Percentiles rank a stretch among this genome's conserved stretches.
These are phyloP conservation scores for Archocentrus centrarchus DNA, from an alignment of 2,113 vertebrate species.

Conservation along the genomic window DNA sequence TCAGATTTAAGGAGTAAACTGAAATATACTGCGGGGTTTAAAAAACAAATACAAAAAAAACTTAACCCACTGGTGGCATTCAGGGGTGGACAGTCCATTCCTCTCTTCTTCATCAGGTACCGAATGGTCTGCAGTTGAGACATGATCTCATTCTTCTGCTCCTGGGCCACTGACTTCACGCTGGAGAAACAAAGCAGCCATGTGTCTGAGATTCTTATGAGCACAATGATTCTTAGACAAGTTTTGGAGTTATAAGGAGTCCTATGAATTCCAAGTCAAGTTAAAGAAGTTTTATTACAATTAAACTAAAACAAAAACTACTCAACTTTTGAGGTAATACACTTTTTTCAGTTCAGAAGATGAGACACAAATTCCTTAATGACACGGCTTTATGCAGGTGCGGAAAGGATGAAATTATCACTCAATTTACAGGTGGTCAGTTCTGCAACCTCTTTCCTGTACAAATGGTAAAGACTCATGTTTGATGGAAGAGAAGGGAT, in stretches of 20 bases:
- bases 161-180: constrained; percentile 88
- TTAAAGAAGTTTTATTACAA: not conserved
- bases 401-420: not conserved
- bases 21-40: not conserved
- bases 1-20: not conserved
- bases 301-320: not conserved
- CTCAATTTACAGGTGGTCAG: not conserved
- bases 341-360: not conserved
- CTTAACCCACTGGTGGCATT: constrained; percentile 77
- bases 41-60: not conserved
- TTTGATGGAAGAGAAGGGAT: not conserved
- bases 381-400: not conserved
- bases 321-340: not conserved
- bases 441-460: not conserved
- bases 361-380: not conserved
- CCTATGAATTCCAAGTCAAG: not conserved
- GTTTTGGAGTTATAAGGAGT: too few relatives aligned
- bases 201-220: not conserved
- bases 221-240: not conserved
- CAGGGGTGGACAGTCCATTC: constrained; percentile 86
- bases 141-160: constrained; percentile 94
- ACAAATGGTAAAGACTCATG: not conserved
- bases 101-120: constrained; percentile 91
- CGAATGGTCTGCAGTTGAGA: constrained; percentile 90
- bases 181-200: constrained; percentile 67